A percentile compares a stretch with the other conserved stretches of the same genome.
phyloP scores from a whole-genome alignment of 1,140 invertebrate genomes.

The Cherax quadricarinatus region DNA sequence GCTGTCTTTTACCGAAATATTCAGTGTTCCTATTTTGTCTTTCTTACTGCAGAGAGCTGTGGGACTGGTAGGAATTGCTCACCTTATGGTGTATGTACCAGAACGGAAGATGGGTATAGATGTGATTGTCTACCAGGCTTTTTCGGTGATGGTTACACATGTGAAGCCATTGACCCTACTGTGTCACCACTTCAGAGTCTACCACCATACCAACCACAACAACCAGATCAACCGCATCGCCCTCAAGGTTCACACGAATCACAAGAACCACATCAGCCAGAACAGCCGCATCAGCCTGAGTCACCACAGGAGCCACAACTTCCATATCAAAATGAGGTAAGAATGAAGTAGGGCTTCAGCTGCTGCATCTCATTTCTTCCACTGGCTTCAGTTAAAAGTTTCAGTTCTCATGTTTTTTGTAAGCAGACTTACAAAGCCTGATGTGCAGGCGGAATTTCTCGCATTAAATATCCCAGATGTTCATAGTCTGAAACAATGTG shows the following conservation, averaged over 20 bases:
- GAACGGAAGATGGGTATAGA: slow-evolving; percentile 79
- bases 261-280: slow-evolving; percentile 15
- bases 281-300: background rate
- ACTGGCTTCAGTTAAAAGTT: too few species aligned
- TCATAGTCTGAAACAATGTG: too few species aligned
- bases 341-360: too few species aligned
- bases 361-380: too few species aligned
- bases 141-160: slow-evolving; percentile 60
- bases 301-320: background rate
- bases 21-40: background rate
- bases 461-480: too few species aligned
- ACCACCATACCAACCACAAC: slow-evolving; percentile 3
- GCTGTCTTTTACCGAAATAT: too few species aligned
- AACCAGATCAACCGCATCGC: background rate
- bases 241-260: background rate
- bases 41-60: slow-evolving; percentile 80
- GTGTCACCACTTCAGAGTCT: background rate
- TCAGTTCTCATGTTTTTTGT: too few species aligned
- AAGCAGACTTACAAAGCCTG: too few species aligned
- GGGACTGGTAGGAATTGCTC: slow-evolving; percentile 84
- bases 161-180: slow-evolving; percentile 22
- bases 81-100: slow-evolving; percentile 82
- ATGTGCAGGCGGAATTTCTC: too few species aligned
- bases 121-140: slow-evolving; percentile 88
- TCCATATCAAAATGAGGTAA: background rate